phyloP scores from a whole-genome alignment of 2,888 invertebrate genomes.

The Hedya salicella region DNA sequence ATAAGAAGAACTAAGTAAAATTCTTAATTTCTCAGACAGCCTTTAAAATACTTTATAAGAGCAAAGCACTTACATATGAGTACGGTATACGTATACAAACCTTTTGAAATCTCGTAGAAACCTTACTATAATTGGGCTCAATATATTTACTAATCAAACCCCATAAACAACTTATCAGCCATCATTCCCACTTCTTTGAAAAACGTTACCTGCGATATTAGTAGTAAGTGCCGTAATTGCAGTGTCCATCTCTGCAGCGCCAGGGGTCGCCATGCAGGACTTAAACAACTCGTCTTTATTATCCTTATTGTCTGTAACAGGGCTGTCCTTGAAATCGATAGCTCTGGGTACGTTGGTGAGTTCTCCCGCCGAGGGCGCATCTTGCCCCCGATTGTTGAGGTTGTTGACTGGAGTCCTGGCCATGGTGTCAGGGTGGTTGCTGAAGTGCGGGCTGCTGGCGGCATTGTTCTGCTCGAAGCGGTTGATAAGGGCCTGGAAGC shows the following conservation, averaged over 20 bases:
- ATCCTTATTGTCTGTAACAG: conserved; percentile 56
- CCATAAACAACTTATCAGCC: no score
- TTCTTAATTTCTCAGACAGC: no score
- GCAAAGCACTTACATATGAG: no score
- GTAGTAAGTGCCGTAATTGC: conserved; percentile 71
- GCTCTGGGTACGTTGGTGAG: conserved; percentile 68
- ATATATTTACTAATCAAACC: no score
- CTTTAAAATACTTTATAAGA: no score
- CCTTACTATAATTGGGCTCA: no score
- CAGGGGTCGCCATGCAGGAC: conserved; percentile 68
- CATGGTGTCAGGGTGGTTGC: conserved; percentile 50
- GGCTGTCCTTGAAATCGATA: conserved; percentile 79
- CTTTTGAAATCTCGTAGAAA: no score
- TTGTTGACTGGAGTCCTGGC: conserved; percentile 67
- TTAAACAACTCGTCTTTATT: conserved; percentile 75
- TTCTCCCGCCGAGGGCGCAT: conserved; percentile 68
- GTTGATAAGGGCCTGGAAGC: conserved; percentile 78
- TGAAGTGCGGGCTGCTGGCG: not conserved
- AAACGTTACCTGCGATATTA: conserved; percentile 49
- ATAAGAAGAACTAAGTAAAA: no score
- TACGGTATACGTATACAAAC: no score
- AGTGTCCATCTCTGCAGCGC: conserved; percentile 54
- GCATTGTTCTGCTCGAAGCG: conserved; percentile 69
- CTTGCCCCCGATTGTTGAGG: not conserved
- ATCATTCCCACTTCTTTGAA: no score